Base-by-base conservation (phyloP, 2,888 invertebrate genomes). In the Microdon myrmicae region DNA sequence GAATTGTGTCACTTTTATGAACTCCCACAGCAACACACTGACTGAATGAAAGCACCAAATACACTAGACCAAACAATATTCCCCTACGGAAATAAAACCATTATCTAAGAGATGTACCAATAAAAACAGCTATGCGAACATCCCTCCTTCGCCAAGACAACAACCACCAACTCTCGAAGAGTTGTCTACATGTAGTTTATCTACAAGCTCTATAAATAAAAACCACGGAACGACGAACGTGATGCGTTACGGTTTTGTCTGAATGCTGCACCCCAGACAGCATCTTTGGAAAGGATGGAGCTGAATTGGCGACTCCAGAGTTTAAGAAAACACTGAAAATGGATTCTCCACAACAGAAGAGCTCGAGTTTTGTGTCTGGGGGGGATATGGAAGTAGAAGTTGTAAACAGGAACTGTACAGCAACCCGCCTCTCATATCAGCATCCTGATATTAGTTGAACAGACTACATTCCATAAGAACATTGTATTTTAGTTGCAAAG, bases 391-490 rank as follows among this genome's bases (percentile, higher is more conserved):
- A n/a, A n/a, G n/a, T n/a, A n/a, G n/a, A n/a, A n/a, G n/a, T n/a
- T n/a, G n/a, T n/a, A n/a, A n/a, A n/a, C n/a, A n/a, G n/a, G n/a
- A n/a, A n/a, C n/a, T n/a, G n/a, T n/a, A n/a, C n/a, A n/a, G n/a
- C n/a, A n/a, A n/a, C n/a, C n/a, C n/a, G n/a, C n/a, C n/a, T n/a
- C n/a, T n/a, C n/a, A n/a, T n/a, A n/a, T n/a, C n/a, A n/a, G n/a
- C 45, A 48, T 49, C 55, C 61, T 61, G 55, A 61, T 55, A 61
- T 55, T 56, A 61, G 61, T 56, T 61, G 49, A 61, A 45, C 44
- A 39, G 56, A 61, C 51, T 39, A 61, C 55, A 61, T 45, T 61
- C 61, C 34, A 61, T 49, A 59, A 61, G 61, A 45, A 51, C 61
- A 56, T 45, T 49, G 51, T 61, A 55, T 61, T 61, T 61, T 44